Base-by-base conservation (phyloP, 1,140 invertebrate species). In the Orius insidiosus region DNA sequence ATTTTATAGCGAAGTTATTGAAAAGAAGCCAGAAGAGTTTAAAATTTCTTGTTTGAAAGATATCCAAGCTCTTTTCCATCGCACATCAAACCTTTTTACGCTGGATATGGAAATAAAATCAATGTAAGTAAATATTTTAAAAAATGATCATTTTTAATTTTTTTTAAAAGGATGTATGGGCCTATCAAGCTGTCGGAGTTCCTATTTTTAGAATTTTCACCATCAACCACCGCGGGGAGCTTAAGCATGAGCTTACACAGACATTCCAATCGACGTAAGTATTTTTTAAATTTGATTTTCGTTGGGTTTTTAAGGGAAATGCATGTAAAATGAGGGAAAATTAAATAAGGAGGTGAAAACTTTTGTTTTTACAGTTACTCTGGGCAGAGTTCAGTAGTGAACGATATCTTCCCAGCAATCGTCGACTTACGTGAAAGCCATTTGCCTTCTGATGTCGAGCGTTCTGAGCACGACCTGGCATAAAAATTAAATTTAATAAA, bases 101-200 rank as follows among this genome's bases (percentile, higher is more conserved):
- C 95, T 48, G 96, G 95, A 38, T 99, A 98, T 68, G 96, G 96
- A 46, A 99, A 99, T 68, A 78, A 82, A 59, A 85, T 92, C 35
- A 95, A 93, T 69, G 85, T 88, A 67, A 74, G 75, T 68, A 32
- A 35, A 31, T 19, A 13, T 13, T 13, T 41, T 5, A 5, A 11
- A 14, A 44, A 37, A 11, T 8, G 34, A 24, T 33, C 32, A n/a
- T 5, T 42, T 40, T 38, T n/a, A n/a, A n/a, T n/a, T n/a, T n/a
- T n/a, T n/a, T n/a, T n/a, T n/a, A n/a, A n/a, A n/a, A 94, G 89
- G 95, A 99, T 69, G 89, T 94, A 10, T 95, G 87, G 75, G 90
- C 95, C 0, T 99, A 99, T 67, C 76, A 83, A 62, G 90, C 94
- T 44, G 90, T 98, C 36, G 87, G 86, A 48, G 95, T 99, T 67